phyloP scores from a whole-genome alignment of 1,140 invertebrate species.

The Macrobrachium nipponense region DNA sequence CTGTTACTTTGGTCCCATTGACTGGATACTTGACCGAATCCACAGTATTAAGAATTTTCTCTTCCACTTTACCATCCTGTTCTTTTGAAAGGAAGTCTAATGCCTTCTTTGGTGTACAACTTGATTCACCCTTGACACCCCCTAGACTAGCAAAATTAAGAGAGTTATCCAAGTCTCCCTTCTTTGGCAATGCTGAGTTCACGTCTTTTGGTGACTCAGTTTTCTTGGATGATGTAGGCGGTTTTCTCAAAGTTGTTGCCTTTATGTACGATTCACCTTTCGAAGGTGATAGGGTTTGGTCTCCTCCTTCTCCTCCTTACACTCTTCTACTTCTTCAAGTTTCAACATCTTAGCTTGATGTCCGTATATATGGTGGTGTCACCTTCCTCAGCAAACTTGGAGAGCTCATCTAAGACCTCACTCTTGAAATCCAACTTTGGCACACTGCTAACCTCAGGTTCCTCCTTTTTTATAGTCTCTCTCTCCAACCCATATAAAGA shows the following conservation, averaged over 20 bases:
- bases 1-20: slow-evolving; percentile 49
- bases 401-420: slow-evolving; percentile 62
- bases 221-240: slow-evolving; percentile 63
- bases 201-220: slow-evolving; percentile 30
- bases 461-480: slow-evolving; percentile 26
- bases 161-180: slow-evolving; percentile 32
- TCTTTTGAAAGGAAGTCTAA: slow-evolving; percentile 29
- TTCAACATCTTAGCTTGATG: slow-evolving; percentile 25
- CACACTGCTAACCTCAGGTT: not conserved
- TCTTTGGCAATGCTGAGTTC: slow-evolving; percentile 19
- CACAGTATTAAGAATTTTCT: slow-evolving; percentile 15
- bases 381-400: slow-evolving; percentile 63
- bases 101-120: slow-evolving; percentile 19
- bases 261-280: slow-evolving; percentile 59
- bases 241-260: slow-evolving; percentile 55
- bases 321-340: slow-evolving; percentile 5
- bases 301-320: slow-evolving; percentile 38
- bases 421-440: slow-evolving; percentile 62
- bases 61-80: slow-evolving; percentile 28
- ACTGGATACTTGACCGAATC: slow-evolving; percentile 26
- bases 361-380: slow-evolving; percentile 64
- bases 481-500: slow-evolving; percentile 20
- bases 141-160: slow-evolving; percentile 19
- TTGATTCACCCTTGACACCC: slow-evolving; percentile 24
- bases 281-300: slow-evolving; percentile 13